phyloP scores from a whole-genome alignment of 2,113 vertebrate species.

The Hydrolagus affinis region DNA sequence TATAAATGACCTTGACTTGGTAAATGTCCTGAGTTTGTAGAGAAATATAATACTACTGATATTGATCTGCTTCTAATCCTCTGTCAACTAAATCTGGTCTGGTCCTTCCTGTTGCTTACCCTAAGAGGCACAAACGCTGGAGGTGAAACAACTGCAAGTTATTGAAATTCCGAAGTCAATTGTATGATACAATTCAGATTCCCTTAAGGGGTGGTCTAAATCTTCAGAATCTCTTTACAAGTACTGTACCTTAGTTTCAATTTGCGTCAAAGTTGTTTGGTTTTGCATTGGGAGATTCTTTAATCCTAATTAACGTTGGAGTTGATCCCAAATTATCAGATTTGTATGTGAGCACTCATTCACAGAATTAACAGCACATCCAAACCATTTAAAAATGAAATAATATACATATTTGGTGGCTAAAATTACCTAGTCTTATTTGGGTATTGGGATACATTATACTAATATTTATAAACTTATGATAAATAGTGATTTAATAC shows the following conservation, averaged over 20 bases:
- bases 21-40: conserved; percentile 49
- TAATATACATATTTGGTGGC: not conserved
- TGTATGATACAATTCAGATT: conserved; percentile 49
- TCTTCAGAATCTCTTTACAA: conserved; percentile 60
- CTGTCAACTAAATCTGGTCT: conserved; percentile 48
- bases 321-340: not conserved
- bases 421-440: not conserved
- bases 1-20: conserved; percentile 45
- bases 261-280: conserved; percentile 56
- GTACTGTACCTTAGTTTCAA: conserved; percentile 40
- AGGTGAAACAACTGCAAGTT: conserved; percentile 52
- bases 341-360: not conserved
- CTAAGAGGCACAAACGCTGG: conserved; percentile 50
- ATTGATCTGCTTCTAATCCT: conserved; percentile 58
- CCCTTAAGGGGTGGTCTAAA: conserved; percentile 54
- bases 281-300: conserved; percentile 53
- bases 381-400: conserved; percentile 1
- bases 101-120: conserved; percentile 51
- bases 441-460: not conserved
- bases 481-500: too few relatives aligned
- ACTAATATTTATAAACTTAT: too few relatives aligned
- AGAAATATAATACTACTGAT: conserved; percentile 47
- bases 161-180: conserved; percentile 57
- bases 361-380: not conserved
- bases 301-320: conserved; percentile 49